Base-by-base conservation (phyloP, 2,888 invertebrate species). In the Oxyteleia sp. region DNA sequence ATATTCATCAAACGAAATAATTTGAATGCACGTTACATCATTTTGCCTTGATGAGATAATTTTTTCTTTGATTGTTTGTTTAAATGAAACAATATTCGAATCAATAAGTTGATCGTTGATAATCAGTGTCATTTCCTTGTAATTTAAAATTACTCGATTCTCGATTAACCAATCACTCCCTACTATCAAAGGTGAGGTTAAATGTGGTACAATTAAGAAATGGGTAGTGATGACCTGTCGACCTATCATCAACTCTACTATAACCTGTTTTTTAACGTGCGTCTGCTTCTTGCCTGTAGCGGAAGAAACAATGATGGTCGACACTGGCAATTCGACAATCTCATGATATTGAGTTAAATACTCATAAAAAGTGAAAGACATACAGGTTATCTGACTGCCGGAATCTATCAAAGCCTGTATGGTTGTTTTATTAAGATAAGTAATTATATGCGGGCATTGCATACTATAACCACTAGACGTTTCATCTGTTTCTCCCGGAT, bases 361-460 rank as follows among this genome's bases (percentile, higher is more conserved):
- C 11, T 57, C 23, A 53, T 74, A 79, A 63, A 74, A 81, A n/a
- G 63, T 43, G 7, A 81, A 68, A 0, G 82, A 86, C 1, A 86
- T 63, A 26, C 86, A 84, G 0, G 84, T 85, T 0, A 85, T 66
- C 23, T 86, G 84, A 26, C 86, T 87, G 7, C 84, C 85, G 0
- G 84, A 79, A 35, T 86, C 84, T 0, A 86, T 29, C 10, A 85
- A 45, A 0, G 85, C 82, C 11, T 53, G 8, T 7, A 79, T 51
- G 0, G 43, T 16, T 10, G 49, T 59, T 64, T 55, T 49, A 20
- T 45, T 57, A 15, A 84, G 26, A n/a, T 32, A 10, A 4, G 68
- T 16, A 5, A 64, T 64, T 23, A 84, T 51, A 3, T 71, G 64
- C 4, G 82, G 78, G 26, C 79, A 81, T 16, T 32, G 32, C 8